Percentiles rank a stretch among this genome's conserved stretches.
These are phyloP conservation scores for Microctonus aethiopoides DNA, from an alignment of 2,888 invertebrate genomes.

Conservation along the genomic window DNA sequence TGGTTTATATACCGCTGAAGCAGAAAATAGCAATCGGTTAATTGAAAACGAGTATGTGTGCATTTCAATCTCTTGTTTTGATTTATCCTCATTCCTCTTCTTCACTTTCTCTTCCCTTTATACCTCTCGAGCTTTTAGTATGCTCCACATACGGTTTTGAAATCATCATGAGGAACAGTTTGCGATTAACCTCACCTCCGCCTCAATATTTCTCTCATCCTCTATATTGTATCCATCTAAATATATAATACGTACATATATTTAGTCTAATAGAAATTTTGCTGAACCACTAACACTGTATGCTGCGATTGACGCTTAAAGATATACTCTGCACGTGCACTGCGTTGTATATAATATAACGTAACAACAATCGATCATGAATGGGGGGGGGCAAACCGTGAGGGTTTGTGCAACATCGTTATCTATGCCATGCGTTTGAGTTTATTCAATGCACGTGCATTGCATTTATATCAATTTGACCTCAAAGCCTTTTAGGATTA, in stretches of 20 bases:
- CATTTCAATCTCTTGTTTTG: background rate
- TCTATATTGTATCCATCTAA: background rate
- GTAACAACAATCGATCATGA: conserved; percentile 26
- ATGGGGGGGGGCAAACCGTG: background rate
- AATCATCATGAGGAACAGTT: background rate
- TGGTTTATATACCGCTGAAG: background rate
- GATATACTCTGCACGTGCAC: background rate
- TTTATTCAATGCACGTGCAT: conserved; percentile 4
- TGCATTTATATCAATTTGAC: conserved; percentile 2
- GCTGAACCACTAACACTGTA: background rate
- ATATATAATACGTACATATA: background rate
- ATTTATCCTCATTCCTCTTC: background rate
- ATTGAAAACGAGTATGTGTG: background rate
- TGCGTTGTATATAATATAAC: background rate
- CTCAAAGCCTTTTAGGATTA: background rate
- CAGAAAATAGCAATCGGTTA: background rate
- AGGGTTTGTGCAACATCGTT: background rate
- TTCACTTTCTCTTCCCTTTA: background rate
- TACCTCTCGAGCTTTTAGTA: background rate
- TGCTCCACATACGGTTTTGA: background rate
- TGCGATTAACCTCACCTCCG: background rate
- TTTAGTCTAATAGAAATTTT: background rate
- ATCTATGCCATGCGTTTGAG: conserved; percentile 1
- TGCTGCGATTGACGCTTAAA: background rate
- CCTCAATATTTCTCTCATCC: background rate